Percentiles rank a stretch among this genome's conserved stretches.
These are phyloP conservation scores for Crocuta crocuta DNA, from an alignment of 2,113 vertebrate genomes.

Conservation along the genomic window DNA sequence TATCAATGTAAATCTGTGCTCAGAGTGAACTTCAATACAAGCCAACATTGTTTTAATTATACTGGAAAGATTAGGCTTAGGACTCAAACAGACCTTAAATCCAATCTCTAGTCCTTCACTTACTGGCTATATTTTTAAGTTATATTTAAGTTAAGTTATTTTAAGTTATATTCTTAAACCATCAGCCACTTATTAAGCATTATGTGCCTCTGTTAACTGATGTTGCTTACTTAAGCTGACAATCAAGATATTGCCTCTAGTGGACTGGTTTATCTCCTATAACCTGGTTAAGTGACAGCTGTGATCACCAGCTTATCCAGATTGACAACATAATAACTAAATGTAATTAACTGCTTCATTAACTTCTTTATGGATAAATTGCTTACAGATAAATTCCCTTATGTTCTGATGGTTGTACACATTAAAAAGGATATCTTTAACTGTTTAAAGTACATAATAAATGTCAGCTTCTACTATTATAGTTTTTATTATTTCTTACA, in stretches of 20 bases:
- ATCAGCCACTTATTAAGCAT: background rate
- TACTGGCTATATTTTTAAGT: background rate
- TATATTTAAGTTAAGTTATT: too few species aligned
- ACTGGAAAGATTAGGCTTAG: background rate
- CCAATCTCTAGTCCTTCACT: conserved; percentile 32
- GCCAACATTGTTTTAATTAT: background rate
- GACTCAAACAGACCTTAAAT: conserved; percentile 18
- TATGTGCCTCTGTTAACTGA: background rate
- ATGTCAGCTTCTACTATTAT: background rate
- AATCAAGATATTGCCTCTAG: conserved; percentile 32
- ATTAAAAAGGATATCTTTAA: background rate
- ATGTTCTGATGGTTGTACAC: background rate
- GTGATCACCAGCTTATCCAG: conserved; percentile 40
- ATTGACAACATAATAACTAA: conserved; percentile 62
- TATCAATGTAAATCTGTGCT: background rate
- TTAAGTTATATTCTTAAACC: background rate
- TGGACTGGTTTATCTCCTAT: background rate
- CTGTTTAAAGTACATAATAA: background rate
- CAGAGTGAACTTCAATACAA: background rate
- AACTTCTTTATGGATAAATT: background rate
- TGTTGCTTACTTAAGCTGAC: conserved; percentile 35
- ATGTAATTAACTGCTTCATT: conserved; percentile 43
- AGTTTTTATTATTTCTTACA: conserved; percentile 42
- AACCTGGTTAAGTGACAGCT: conserved; percentile 44
- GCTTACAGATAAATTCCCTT: background rate